A percentile compares a stretch with the other conserved stretches of the same genome.
Evolutionary conservation across 23 tunicate species (phyloP).

Genomic region (Clavelina lepadiformis): DNA sequence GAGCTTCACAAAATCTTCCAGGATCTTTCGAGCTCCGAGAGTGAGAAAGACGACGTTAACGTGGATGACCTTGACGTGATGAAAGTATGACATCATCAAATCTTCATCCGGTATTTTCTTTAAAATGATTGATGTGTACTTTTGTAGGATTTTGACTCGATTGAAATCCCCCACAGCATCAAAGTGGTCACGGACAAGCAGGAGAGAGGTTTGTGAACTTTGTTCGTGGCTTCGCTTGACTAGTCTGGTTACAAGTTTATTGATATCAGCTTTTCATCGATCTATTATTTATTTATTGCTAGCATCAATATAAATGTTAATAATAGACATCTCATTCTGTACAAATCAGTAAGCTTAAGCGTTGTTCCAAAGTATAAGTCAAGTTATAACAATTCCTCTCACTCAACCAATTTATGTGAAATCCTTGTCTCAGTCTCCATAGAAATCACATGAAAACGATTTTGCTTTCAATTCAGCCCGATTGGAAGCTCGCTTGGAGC

Average conservation of each 20-base stretch:
- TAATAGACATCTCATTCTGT: no score
- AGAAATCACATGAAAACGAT: no score
- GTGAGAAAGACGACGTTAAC: slow-evolving; percentile 70
- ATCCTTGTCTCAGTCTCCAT: no score
- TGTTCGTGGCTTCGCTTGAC: no score
- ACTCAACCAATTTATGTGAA: no score
- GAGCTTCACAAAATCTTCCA: slow-evolving; percentile 80
- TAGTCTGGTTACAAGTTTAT: not conserved
- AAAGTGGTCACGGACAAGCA: slow-evolving; percentile 43
- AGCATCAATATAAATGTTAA: no score
- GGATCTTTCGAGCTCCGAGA: slow-evolving; percentile 76
- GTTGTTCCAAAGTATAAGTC: no score
- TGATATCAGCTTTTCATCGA: not conserved
- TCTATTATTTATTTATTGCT: not conserved
- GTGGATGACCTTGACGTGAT: slow-evolving; percentile 58
- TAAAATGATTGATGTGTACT: not conserved
- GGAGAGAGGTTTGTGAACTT: slow-evolving; percentile 31
- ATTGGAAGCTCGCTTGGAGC: slow-evolving; percentile 38
- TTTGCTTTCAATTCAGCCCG: no score
- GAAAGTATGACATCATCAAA: slow-evolving; percentile 6
- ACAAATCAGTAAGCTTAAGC: no score
- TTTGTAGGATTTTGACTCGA: slow-evolving; percentile 49
- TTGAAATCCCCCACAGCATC: slow-evolving; percentile 59
- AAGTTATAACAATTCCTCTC: no score
- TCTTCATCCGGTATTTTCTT: not conserved